Evolutionary conservation across 2,797 vertebrate genomes (phyloP).

Genomic region (Myripristis jacobus): DNA sequence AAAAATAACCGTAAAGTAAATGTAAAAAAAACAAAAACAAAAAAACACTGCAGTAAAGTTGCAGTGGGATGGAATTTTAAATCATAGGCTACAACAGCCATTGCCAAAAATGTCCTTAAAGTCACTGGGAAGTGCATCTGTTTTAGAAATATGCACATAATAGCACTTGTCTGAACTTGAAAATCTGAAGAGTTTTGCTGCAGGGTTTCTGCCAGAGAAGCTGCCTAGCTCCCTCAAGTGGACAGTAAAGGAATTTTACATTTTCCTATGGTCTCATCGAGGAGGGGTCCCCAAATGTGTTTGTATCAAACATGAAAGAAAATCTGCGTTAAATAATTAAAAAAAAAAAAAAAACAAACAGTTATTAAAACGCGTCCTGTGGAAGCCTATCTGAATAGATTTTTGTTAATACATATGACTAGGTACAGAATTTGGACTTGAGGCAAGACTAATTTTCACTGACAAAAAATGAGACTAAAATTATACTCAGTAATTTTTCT

Average conservation of each 20-base stretch:
- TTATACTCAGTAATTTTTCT: no score
- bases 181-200: not conserved
- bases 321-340: no score
- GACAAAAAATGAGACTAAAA: no score
- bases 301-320: no score
- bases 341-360: no score
- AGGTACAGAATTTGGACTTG: no score
- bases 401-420: no score
- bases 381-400: no score
- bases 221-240: constrained; percentile 45
- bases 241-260: not conserved
- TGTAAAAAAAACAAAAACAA: not conserved
- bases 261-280: not conserved
- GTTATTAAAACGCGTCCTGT: no score
- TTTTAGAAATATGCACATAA: constrained; percentile 31
- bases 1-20: not conserved
- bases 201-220: not conserved
- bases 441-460: no score
- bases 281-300: no score
- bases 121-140: constrained; percentile 25
- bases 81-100: constrained; percentile 17
- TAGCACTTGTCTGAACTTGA: constrained; percentile 55
- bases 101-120: constrained; percentile 33
- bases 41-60: not conserved
- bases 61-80: constrained; percentile 48